These are phyloP conservation scores for Pangasius krempfi DNA, from an alignment of 2,797 vertebrate species.

Conservation along the genomic window DNA sequence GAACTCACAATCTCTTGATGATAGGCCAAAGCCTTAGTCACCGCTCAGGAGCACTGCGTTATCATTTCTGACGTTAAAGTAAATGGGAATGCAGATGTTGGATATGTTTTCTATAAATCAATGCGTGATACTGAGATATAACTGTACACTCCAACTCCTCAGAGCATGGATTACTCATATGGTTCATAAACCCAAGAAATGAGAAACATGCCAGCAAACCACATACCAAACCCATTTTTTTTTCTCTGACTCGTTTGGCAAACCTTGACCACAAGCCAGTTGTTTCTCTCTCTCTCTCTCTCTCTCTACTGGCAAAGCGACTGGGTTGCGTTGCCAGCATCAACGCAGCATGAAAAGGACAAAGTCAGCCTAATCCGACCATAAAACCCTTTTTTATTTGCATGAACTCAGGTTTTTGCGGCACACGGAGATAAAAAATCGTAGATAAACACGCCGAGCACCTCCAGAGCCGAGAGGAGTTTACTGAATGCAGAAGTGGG, in stretches of 20 bases:
- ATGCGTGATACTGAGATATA: constrained; percentile 12
- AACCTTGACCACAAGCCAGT: constrained; percentile 41
- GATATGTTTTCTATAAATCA: constrained; percentile 36
- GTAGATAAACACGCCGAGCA: constrained; percentile 52
- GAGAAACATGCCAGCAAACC: constrained; percentile 50
- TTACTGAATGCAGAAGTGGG: constrained; percentile 47
- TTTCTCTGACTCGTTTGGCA: constrained; percentile 48
- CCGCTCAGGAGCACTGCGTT: not conserved
- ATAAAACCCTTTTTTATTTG: constrained; percentile 48
- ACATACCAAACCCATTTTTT: constrained; percentile 31
- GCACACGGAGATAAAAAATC: constrained; percentile 36
- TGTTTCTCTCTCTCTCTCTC: constrained; percentile 14
- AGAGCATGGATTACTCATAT: not conserved
- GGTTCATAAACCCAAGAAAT: constrained; percentile 37
- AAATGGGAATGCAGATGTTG: not conserved
- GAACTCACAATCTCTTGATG: not conserved
- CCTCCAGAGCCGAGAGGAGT: constrained; percentile 35
- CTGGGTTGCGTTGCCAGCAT: constrained; percentile 29
- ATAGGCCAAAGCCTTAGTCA: not conserved
- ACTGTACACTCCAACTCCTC: constrained; percentile 13
- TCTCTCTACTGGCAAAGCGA: constrained; percentile 31
- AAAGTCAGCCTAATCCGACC: constrained; percentile 49
- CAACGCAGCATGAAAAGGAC: constrained; percentile 39
- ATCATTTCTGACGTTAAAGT: not conserved
- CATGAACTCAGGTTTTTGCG: constrained; percentile 30